A percentile compares a stretch with the other conserved stretches of the same genome.
Conservation (phyloP, 2,113 vertebrate species). For the Engystomops pustulosus region DNA sequence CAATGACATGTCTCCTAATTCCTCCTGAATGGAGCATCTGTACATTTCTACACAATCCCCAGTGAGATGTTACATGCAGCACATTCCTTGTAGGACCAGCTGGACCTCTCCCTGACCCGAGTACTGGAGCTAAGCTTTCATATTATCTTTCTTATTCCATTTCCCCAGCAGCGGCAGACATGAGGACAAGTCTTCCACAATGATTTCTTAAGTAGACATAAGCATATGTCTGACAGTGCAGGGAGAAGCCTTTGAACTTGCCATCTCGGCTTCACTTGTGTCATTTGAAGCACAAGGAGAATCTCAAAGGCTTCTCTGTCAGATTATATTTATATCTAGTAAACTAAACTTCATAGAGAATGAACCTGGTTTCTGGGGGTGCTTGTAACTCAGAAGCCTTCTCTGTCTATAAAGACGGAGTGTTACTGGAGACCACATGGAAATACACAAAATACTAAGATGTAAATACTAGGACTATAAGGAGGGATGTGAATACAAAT, state of each 20-base stretch:
- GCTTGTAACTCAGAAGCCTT: background rate
- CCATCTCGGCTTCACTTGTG: constrained; percentile 21
- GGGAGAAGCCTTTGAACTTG: constrained; percentile 20
- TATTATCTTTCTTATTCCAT: constrained; percentile 19
- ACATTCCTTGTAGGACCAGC: background rate
- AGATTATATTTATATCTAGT: constrained; percentile 20
- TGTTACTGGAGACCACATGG: background rate
- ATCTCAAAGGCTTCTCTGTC: constrained; percentile 10
- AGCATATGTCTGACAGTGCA: constrained; percentile 15
- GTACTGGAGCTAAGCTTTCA: background rate
- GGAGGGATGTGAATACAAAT: no score
- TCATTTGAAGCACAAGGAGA: constrained; percentile 4
- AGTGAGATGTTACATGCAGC: background rate
- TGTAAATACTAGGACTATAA: background rate
- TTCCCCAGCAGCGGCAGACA: background rate
- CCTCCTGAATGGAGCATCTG: background rate
- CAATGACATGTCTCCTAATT: background rate
- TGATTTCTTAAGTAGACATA: constrained; percentile 20
- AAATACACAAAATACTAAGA: background rate
- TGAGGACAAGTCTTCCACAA: constrained; percentile 1
- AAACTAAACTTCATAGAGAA: constrained; percentile 12
- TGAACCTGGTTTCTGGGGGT: background rate
- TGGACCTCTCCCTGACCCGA: background rate
- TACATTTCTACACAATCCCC: background rate
- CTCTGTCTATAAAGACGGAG: background rate